Evolutionary conservation across 1,140 invertebrate genomes (phyloP), one percentile per base, ranked within the genome.

Genomic region (Listronotus bonariensis): DNA sequence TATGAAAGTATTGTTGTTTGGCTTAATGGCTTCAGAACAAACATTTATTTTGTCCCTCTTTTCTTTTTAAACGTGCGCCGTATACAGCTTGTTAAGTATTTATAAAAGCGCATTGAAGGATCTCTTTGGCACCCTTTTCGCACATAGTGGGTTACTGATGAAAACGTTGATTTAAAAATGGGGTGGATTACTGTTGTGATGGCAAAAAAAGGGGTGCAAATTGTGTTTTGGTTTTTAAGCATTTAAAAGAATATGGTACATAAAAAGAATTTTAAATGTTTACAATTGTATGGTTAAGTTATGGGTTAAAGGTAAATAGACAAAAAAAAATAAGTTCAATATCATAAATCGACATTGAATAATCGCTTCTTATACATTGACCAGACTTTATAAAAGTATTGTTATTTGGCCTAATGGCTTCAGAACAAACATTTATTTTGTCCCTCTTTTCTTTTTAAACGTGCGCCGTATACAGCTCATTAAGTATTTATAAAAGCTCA

Each of bases 401-500:
- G 46, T 59, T 59, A 43, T 59, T 59, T 45, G 45, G 14, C 56
- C 49, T 59, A 59, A 59, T 59, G 45, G 56, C 34, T 20, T 18
- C 56, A 40, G 45, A 59, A 49, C 56, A 59, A 59, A 59, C 56
- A 59, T 59, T 59, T 59, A 59, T 49, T 48, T 49, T 26, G 17
- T 7, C 41, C 38, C 31, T 31, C 34, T 26, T 54, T 54, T 54
- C 14, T 54, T 54, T 41, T 40, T 41, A 54, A 54, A 41, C 31
- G 31, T 32, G 31, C 11, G 18, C 41, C 52, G 38, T 40, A 38
- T 54, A 38, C 52, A 32, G 38, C 52, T 54, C 52, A 36, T 51
- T 54, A 54, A 15, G 38, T 54, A 54, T 54, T 54, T 54, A 54
- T 54, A 54, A 54, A 36, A 54, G 34, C 14, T 34, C 38, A 11